Conservation (phyloP, 2,888 invertebrate species). For the Agrochola litura region DNA sequence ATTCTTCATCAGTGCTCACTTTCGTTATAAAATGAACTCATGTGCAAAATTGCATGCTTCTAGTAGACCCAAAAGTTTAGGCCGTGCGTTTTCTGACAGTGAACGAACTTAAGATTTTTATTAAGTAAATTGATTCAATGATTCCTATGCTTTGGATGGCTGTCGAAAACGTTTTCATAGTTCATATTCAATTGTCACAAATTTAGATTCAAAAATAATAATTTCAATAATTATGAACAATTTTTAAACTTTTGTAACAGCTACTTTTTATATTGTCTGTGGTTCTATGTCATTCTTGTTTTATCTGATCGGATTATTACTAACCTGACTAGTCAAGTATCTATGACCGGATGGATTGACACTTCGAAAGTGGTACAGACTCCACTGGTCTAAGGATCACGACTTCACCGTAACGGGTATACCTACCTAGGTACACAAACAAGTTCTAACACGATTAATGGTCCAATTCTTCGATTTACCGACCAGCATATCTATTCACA, state of each 20-base stretch:
- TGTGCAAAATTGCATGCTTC: background rate
- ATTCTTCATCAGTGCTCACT: no score
- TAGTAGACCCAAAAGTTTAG: no score
- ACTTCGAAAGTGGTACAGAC: constrained; percentile 4
- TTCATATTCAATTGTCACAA: background rate
- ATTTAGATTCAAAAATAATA: background rate
- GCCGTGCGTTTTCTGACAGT: no score
- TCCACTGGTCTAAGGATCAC: background rate
- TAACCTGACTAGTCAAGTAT: background rate
- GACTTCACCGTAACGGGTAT: background rate
- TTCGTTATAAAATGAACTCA: background rate
- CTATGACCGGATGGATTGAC: background rate
- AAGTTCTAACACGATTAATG: background rate
- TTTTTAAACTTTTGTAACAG: background rate
- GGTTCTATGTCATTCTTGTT: background rate
- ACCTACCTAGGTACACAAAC: background rate
- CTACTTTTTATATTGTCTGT: background rate
- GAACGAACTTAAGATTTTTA: background rate
- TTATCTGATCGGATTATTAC: background rate
- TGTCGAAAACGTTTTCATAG: background rate
- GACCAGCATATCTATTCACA: background rate
- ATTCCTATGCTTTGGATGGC: background rate
- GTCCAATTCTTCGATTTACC: background rate
- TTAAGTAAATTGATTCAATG: background rate
- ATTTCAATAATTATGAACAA: background rate